A percentile compares a stretch with the other conserved stretches of the same genome.
These are phyloP conservation scores for Liparis tanakae DNA, from an alignment of 2,797 vertebrate genomes.

Conservation along the genomic window DNA sequence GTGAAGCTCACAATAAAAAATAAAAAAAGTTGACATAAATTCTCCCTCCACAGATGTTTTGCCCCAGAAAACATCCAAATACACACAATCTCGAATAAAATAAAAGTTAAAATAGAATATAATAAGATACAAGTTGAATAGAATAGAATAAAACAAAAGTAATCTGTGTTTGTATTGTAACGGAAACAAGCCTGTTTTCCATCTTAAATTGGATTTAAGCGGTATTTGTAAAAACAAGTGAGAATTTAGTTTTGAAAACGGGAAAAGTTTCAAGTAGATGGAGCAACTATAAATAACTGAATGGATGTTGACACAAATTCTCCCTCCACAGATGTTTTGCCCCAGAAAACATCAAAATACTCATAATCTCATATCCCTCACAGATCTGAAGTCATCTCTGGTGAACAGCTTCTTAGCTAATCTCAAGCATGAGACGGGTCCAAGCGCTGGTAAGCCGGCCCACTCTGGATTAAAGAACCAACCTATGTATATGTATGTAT, in stretches of 20 bases:
- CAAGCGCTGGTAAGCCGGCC: constrained; percentile 26
- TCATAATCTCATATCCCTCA: neutral
- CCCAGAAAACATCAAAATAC: constrained; percentile 4
- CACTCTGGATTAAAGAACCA: constrained; percentile 45
- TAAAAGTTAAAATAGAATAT: too few species aligned
- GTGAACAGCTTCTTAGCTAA: constrained; percentile 30
- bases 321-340: neutral
- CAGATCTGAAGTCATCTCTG: constrained; percentile 21
- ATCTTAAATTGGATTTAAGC: neutral
- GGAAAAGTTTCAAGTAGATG: too few species aligned
- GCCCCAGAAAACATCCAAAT: neutral
- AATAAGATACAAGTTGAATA: neutral
- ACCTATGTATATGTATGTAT: too few species aligned
- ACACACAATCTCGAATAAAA: neutral
- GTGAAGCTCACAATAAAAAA: too few species aligned
- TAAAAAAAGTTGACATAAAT: too few species aligned
- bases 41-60: neutral
- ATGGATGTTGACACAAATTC: neutral
- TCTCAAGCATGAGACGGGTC: constrained; percentile 55
- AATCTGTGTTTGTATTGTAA: neutral
- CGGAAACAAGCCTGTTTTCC: neutral
- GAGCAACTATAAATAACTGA: constrained; percentile 27
- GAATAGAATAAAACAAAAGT: neutral
- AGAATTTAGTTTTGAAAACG: too few species aligned
- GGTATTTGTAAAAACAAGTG: neutral